phyloP scores from a whole-genome alignment of 1,140 invertebrate genomes.

The Drosophila pectinifera region DNA sequence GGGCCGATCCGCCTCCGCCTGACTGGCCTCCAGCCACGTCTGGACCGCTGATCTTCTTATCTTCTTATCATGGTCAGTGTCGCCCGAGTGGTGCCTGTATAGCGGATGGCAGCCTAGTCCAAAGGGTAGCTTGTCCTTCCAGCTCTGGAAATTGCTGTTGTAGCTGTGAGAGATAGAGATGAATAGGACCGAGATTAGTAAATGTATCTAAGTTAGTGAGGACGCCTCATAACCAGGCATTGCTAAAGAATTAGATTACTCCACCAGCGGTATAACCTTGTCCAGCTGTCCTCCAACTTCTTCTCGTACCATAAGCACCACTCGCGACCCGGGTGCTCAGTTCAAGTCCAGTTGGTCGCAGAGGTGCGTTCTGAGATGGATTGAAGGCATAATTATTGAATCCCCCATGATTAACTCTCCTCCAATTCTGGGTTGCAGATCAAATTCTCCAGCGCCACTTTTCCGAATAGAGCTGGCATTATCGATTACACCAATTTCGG shows the following conservation, averaged over 20 bases:
- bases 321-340: slow-evolving; percentile 39
- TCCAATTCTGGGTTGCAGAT: slow-evolving; percentile 57
- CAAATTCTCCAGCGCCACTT: slow-evolving; percentile 90
- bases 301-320: slow-evolving; percentile 58
- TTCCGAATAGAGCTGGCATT: too few relatives aligned
- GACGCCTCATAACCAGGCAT: slow-evolving; percentile 86
- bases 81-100: slow-evolving; percentile 85
- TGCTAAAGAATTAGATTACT: too few relatives aligned
- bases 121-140: slow-evolving; percentile 93
- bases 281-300: slow-evolving; percentile 84
- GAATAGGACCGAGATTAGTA: neutral
- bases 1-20: slow-evolving; percentile 89
- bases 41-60: too few relatives aligned
- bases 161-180: slow-evolving; percentile 84
- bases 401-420: slow-evolving; percentile 21
- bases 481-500: too few relatives aligned
- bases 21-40: slow-evolving; percentile 90
- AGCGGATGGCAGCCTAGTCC: slow-evolving; percentile 93
- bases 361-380: slow-evolving; percentile 43
- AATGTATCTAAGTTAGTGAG: neutral
- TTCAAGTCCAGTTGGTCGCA: slow-evolving; percentile 58
- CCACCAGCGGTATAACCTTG: slow-evolving; percentile 93
- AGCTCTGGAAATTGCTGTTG: slow-evolving; percentile 87
- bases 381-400: neutral
- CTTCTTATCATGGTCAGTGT: too few relatives aligned